phyloP scores from a whole-genome alignment of 1,140 invertebrate genomes.

The Idris sp. region DNA sequence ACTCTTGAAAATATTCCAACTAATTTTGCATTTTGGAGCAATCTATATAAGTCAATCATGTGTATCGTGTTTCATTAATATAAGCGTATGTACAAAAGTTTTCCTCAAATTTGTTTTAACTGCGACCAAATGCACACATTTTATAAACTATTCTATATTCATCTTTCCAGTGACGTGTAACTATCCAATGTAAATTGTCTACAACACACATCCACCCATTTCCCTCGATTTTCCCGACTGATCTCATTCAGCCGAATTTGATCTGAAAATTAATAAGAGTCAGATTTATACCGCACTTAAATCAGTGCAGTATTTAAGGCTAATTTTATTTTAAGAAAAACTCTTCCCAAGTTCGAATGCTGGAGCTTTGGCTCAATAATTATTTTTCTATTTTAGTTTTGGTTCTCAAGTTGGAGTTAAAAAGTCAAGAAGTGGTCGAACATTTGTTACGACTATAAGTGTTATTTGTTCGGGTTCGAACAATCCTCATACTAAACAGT shows the following conservation, averaged over 20 bases:
- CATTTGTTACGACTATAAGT: slow-evolving; percentile 32
- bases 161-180: no score
- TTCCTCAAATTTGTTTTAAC: no score
- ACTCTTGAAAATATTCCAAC: background rate
- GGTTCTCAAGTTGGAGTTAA: no score
- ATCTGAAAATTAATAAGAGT: slow-evolving; percentile 10
- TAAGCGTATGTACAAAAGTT: no score
- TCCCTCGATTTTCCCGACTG: no score
- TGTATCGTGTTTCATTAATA: background rate
- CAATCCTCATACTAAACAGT: slow-evolving; percentile 22
- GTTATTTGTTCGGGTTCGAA: slow-evolving; percentile 8
- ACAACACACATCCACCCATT: no score
- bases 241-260: slow-evolving; percentile 6
- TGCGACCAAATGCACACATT: no score
- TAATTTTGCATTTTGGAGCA: no score
- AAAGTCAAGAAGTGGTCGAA: no score
- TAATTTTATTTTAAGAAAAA: slow-evolving; percentile 48
- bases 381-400: slow-evolving; percentile 5
- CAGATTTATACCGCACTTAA: slow-evolving; percentile 30
- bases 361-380: slow-evolving; percentile 34
- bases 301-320: slow-evolving; percentile 26
- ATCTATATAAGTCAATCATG: no score
- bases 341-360: slow-evolving; percentile 23
- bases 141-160: no score
- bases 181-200: no score